These are phyloP conservation scores for zebrafish (Danio rerio) DNA, from an alignment of 2,113 vertebrate genomes.

Conservation along the genomic window DNA sequence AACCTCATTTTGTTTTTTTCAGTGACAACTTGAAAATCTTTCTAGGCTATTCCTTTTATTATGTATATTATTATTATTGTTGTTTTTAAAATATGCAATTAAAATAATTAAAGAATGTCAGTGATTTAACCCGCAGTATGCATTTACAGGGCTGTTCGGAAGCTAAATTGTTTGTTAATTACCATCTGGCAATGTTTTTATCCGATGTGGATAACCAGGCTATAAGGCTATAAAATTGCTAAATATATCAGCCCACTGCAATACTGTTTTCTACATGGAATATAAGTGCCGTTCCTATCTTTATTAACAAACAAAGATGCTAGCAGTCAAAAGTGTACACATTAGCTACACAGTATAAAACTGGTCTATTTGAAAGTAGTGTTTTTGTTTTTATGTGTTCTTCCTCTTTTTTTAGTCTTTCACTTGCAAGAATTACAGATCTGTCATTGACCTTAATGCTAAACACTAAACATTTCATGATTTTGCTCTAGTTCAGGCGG, in stretches of 20 bases:
- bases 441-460: not conserved
- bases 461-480: not conserved
- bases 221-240: not conserved
- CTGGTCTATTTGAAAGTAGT: not conserved
- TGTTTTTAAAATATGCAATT: not conserved
- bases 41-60: not conserved
- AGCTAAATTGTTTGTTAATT: not conserved
- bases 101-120: not conserved
- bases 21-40: not conserved
- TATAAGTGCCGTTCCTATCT: not conserved
- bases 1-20: not conserved
- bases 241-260: not conserved
- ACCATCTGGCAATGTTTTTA: not conserved
- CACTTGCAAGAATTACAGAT: not conserved
- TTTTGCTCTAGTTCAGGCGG: slow-evolving; percentile 10
- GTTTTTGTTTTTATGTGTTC: not conserved
- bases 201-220: not conserved
- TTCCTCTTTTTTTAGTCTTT: not conserved
- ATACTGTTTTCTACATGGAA: not conserved
- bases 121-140: not conserved
- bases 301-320: not conserved
- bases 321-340: not conserved
- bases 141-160: not conserved
- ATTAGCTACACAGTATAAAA: not conserved
- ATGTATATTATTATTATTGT: not conserved